Base-by-base conservation (phyloP, 2,797 vertebrate genomes). In the Capromys pilorides region DNA sequence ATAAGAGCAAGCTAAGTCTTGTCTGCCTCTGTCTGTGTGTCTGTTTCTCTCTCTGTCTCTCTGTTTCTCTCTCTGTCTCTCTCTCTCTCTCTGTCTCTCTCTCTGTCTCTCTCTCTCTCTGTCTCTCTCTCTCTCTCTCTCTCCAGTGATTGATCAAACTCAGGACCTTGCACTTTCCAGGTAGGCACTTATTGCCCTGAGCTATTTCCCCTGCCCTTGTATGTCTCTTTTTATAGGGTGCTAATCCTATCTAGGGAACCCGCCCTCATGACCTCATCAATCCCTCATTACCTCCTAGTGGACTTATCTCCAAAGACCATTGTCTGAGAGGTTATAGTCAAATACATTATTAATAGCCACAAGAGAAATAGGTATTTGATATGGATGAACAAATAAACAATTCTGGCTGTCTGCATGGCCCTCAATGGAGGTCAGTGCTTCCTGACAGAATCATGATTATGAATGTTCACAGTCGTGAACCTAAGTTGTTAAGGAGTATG, bases 341-440 rank as follows among this genome's bases (percentile, higher is more conserved):
- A 92, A 93, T 49, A 73, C 1, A 81, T 5, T 6, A 69, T 6
- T 12, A 41, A 16, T 28, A 31, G 16, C 49, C 61, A 71, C 88
- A 93, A 81, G 71, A 94, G 26, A 83, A 82, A 77, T 21, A 36
- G 19, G 51, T 59, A 11, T 39, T 93, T 39, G 19, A 24, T 62
- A 69, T 61, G 54, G 28, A 90, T 33, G 1, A 22, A 90, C 28
- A 7, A 28, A 49, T 7, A 31, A 49, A 51, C 79, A 45, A 14
- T 21, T 22, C n/a, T 45, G 36, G 16, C 57, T 59, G 67, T 82
- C 92, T 88, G 67, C 8, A 16, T 71, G 49, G 71, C 28, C 2
- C 22, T 95, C 31, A 78, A 22, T 54, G 33, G 45, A 91, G 12
- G 57, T 79, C 54, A 84, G 36, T 93, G 84, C 26, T 90, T 95